A percentile compares a stretch with the other conserved stretches of the same genome.
These are phyloP conservation scores for Dolichomitus sp. DNA, from an alignment of 2,888 invertebrate genomes.

Conservation along the genomic window DNA sequence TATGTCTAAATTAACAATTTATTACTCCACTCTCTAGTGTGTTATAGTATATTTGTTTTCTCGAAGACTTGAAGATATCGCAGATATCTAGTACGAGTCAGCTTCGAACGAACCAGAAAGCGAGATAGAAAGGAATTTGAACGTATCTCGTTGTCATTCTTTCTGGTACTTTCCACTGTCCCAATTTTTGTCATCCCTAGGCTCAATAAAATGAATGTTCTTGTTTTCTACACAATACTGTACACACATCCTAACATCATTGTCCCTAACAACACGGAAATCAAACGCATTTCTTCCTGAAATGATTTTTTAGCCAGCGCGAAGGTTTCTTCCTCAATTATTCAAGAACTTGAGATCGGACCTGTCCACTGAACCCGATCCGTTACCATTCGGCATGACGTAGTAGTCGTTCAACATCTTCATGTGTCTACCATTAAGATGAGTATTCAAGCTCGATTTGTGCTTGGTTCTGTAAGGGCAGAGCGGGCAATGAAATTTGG, in stretches of 20 bases:
- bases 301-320: not conserved
- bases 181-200: conserved; percentile 35
- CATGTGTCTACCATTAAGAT: conserved; percentile 83
- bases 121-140: not conserved
- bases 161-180: conserved; percentile 21
- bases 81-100: conserved; percentile 33
- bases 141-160: not conserved
- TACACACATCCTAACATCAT: conserved; percentile 28
- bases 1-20: conserved; percentile 60
- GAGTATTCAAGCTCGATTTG: conserved; percentile 83
- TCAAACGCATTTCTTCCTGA: not conserved
- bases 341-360: conserved; percentile 49
- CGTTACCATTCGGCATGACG: conserved; percentile 74
- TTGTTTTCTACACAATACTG: conserved; percentile 37
- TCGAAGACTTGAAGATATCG: conserved; percentile 35
- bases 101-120: conserved; percentile 9
- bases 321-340: conserved; percentile 38
- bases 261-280: conserved; percentile 2
- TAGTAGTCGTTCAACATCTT: conserved; percentile 78
- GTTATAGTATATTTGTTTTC: conserved; percentile 24
- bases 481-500: conserved; percentile 86
- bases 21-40: conserved; percentile 48
- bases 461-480: conserved; percentile 85
- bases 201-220: conserved; percentile 18
- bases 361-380: conserved; percentile 47